Conservation (phyloP, 2,113 vertebrate genomes). For the Andinoacara biseriatus region DNA sequence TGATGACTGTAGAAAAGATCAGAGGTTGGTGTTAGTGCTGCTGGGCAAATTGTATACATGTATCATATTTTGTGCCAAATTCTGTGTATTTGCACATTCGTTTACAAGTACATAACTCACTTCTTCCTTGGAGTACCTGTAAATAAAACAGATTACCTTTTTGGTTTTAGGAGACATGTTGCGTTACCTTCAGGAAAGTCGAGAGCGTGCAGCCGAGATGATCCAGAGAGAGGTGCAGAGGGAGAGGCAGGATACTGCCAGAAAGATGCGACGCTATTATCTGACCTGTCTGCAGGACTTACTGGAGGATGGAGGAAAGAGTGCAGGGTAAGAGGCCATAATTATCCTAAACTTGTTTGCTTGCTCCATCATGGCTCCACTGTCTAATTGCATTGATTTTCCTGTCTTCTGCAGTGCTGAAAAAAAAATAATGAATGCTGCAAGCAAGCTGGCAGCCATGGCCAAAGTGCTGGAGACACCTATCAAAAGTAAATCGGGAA, state of each 20-base stretch:
- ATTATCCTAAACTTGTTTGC: conserved; percentile 17
- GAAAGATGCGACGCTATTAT: conserved; percentile 92
- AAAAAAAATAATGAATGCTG: conserved; percentile 93
- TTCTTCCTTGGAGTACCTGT: background rate
- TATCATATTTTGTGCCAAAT: background rate
- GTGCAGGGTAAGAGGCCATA: conserved; percentile 79
- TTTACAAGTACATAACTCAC: background rate
- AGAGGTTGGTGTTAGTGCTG: conserved; percentile 78
- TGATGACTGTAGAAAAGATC: conserved; percentile 91
- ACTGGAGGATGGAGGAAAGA: conserved; percentile 86
- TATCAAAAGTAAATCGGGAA: conserved; percentile 71
- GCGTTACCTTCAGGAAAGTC: conserved; percentile 91
- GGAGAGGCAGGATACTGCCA: conserved; percentile 90
- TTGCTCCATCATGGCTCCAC: background rate
- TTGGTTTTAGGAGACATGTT: conserved; percentile 89
- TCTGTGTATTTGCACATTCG: background rate
- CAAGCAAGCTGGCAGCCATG: conserved; percentile 93
- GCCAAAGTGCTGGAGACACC: conserved; percentile 92
- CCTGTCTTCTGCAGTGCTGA: conserved; percentile 84
- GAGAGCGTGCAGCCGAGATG: conserved; percentile 88
- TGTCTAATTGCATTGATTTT: conserved; percentile 16
- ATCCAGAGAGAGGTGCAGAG: conserved; percentile 86
- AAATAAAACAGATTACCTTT: background rate
- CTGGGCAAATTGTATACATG: background rate
- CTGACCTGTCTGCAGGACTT: conserved; percentile 93